Evolutionary conservation across 2,113 vertebrate genomes (phyloP), one percentile per base, ranked within the genome.

Genomic region (Microcebus jonahi): DNA sequence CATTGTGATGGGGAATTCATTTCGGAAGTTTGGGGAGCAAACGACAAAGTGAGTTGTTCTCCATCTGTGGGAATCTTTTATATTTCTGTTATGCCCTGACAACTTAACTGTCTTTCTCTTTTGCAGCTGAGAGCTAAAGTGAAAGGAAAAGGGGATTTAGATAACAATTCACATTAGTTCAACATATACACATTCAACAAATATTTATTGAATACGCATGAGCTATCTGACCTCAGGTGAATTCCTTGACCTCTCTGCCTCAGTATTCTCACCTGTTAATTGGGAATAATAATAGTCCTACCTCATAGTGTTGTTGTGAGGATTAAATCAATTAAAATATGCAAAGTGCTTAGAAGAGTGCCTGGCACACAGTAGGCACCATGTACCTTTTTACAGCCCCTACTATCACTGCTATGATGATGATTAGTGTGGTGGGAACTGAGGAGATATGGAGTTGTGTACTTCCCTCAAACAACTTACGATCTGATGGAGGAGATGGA

Each of bases 1-100:
- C 97, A 97, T 96, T 97, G 97, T 97, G 96, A 97, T 97, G 96
- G 96, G 97, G 96, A 98, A 97, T 98, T 98, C 96, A 97, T 98
- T 98, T 97, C 91, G 97, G 95, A 98, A 98, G 98, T 98, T 98
- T 97, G 48, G 89, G 96, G 96, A 98, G 93, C 97, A 97, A 98
- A 98, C 48, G 96, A 98, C 96, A 97, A 98, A 97, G 85, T 55
- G 85, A 96, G 97, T 96, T 98, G 97, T 98, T 98, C 96, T 97
- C 98, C 97, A 97, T 98, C 98, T 98, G 98, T 94, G 96, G 96
- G 79, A 84, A 92, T 92, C 86, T 97, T 98, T 97, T 96, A 95
- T 96, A 97, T 98, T 97, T 98, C 96, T 97, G 77, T 98, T 98
- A 97, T 96, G 95, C 87, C 81, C 94, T 97, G 84, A 97, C 96